A percentile compares a stretch with the other conserved stretches of the same genome.
Evolutionary conservation across 2,888 invertebrate species (phyloP).

Genomic region (Tribolium freemani): DNA sequence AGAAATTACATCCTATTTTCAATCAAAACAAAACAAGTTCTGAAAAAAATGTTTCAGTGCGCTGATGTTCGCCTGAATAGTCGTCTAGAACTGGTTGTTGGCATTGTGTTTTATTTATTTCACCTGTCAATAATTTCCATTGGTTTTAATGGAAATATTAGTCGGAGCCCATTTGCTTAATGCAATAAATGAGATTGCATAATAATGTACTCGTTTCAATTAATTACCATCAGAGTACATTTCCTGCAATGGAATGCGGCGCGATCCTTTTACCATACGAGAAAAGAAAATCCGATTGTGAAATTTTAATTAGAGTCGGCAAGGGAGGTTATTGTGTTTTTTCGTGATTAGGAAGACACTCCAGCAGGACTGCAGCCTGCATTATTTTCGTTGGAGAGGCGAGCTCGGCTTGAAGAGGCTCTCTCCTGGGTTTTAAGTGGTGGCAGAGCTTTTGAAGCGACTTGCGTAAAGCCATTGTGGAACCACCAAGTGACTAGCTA

Average conservation of each 20-base stretch:
- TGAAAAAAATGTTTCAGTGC: no score
- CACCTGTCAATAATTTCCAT: conserved; percentile 32
- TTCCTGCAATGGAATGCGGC: conserved; percentile 22
- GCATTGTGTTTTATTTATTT: conserved; percentile 12
- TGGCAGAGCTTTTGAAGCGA: conserved; percentile 48
- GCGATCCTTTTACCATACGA: not conserved
- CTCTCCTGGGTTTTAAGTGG: conserved; percentile 58
- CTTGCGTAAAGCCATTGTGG: conserved; percentile 33
- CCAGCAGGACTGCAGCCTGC: conserved; percentile 42
- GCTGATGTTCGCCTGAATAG: not conserved
- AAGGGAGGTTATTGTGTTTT: conserved; percentile 51
- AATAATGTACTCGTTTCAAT: conserved; percentile 26
- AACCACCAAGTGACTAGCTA: conserved; percentile 37
- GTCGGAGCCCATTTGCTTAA: conserved; percentile 30
- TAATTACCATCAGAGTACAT: conserved; percentile 19
- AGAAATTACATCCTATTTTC: no score
- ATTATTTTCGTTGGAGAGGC: conserved; percentile 60
- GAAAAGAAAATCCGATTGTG: not conserved
- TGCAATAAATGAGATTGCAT: conserved; percentile 35
- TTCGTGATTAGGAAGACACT: conserved; percentile 58
- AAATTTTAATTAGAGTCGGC: conserved; percentile 10
- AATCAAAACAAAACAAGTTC: no score
- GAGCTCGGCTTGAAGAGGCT: conserved; percentile 60
- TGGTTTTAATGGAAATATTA: conserved; percentile 24
- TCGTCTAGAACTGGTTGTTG: not conserved